Evolutionary conservation across 2,888 invertebrate genomes (phyloP), one percentile per base, ranked within the genome.

Genomic region (Ypsolopha scabrella): DNA sequence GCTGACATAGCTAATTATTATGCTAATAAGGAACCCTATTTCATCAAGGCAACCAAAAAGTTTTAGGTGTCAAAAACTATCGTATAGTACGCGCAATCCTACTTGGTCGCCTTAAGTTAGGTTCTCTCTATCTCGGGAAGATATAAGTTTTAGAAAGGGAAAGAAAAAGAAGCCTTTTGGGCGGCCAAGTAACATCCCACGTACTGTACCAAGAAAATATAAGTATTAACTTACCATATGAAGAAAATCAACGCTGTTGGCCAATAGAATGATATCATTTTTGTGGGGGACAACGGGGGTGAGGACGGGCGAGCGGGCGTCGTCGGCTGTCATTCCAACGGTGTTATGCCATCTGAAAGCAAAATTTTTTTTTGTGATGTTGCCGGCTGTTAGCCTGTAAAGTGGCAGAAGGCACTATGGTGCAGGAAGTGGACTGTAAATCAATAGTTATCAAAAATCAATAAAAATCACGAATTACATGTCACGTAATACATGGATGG

Each of bases 241-340:
- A 85, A 72, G 65, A 82, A 82, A 67, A 83, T 73, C 55, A 85
- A 61, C 62, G 70, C 72, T 39, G 79, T 77, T 1, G 71, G 75
- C 79, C 81, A 77, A 33, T 13, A 68, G 60, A 75, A 73, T 59
- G 70, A 68, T 64, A 72, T 71, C 85, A 85, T 85, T 72, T 75
- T 85, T 63, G 59, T 57, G 57, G 57, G 58, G 54, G 55, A 57
- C 60, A 60, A 62, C 57, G 58, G 61, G 57, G 67, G 62, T 57
- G 59, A 60, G 57, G 67, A 65, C 53, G 61, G 37, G 57, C 56
- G 59, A 56, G 55, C 57, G 41, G 39, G 24, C 55, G 63, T 55
- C 67, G 65, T 62, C 60, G 68, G 75, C 64, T 73, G 62, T 75
- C 82, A 85, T 83, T 70, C 76, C 83, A 82, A 70, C 60, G 74